These are phyloP conservation scores for Coluber constrictor DNA, from an alignment of 2,797 vertebrate genomes.

Conservation along the genomic window DNA sequence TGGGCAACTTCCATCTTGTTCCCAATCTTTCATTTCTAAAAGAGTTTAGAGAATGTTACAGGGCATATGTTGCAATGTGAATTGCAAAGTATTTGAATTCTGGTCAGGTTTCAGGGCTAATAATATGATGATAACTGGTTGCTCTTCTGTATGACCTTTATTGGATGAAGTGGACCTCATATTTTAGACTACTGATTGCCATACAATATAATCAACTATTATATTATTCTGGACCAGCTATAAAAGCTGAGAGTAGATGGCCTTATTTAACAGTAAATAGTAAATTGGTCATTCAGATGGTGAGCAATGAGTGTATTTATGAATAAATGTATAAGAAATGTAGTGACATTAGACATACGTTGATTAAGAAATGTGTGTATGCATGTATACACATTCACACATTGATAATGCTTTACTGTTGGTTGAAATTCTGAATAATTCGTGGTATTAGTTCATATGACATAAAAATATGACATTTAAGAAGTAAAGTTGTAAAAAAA, in stretches of 20 bases:
- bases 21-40: background rate
- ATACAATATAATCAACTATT: background rate
- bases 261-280: background rate
- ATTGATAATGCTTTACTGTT: background rate
- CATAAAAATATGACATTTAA: background rate
- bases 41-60: background rate
- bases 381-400: background rate
- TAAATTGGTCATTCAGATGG: background rate
- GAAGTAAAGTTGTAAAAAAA: background rate
- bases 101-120: background rate
- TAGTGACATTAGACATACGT: background rate
- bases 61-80: background rate
- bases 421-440: background rate
- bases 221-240: background rate
- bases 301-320: background rate
- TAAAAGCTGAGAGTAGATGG: background rate
- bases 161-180: background rate
- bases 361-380: background rate
- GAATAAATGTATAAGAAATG: background rate
- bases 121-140: background rate
- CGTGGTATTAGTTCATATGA: background rate
- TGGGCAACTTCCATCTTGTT: background rate
- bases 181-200: background rate
- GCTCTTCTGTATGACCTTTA: background rate
- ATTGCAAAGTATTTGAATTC: background rate